Evolutionary conservation across 1,140 invertebrate genomes (phyloP).

Genomic region (Leptopilina boulardi): DNA sequence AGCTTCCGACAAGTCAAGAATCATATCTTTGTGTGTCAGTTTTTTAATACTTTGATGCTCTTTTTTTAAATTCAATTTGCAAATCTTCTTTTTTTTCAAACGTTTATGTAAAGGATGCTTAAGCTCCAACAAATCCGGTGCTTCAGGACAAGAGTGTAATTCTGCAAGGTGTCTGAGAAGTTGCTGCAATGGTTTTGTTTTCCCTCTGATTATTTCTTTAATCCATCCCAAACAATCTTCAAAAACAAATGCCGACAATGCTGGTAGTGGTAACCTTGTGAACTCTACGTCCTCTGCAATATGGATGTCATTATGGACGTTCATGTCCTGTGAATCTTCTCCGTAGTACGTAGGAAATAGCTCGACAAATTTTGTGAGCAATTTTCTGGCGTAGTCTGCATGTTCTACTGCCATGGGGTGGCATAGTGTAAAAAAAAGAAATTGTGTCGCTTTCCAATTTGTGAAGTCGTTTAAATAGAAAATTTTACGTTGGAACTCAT

Average conservation of each 20-base stretch:
- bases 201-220: constrained; percentile 23
- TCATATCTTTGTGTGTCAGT: not conserved
- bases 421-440: constrained; percentile 39
- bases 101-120: not conserved
- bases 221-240: constrained; percentile 36
- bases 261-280: constrained; percentile 9
- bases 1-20: not conserved
- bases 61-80: not conserved
- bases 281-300: constrained; percentile 34
- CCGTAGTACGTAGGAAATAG: constrained; percentile 37
- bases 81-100: not conserved
- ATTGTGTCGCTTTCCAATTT: constrained; percentile 45
- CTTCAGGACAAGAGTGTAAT: constrained; percentile 27
- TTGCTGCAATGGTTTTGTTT: constrained; percentile 35
- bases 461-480: constrained; percentile 33
- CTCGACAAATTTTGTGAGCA: constrained; percentile 39
- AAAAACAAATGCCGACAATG: constrained; percentile 32
- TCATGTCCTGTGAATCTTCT: constrained; percentile 34
- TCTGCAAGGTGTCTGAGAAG: constrained; percentile 25
- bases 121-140: not conserved
- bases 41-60: not conserved
- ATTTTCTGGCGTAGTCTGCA: constrained; percentile 7
- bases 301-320: constrained; percentile 32
- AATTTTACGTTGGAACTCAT: constrained; percentile 46
- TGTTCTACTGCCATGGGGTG: constrained; percentile 12